These are phyloP conservation scores for Poecilus cupreus DNA, from an alignment of 2,888 invertebrate species.

Conservation along the genomic window DNA sequence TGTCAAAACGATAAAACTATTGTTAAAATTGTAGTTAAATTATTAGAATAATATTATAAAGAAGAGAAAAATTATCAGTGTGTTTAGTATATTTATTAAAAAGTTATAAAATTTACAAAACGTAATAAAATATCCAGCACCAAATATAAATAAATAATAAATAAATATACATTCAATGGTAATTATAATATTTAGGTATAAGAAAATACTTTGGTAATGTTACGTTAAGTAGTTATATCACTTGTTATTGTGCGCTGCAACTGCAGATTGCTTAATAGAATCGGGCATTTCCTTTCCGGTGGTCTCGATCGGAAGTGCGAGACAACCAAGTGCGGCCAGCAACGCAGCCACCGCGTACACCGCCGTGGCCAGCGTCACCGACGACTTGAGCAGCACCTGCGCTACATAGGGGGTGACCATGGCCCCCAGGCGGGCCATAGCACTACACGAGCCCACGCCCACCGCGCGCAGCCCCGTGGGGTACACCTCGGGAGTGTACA, in stretches of 20 bases:
- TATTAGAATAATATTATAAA: no score
- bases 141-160: neutral
- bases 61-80: no score
- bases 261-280: conserved; percentile 46
- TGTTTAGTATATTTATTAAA: no score
- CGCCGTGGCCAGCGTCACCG: conserved; percentile 82
- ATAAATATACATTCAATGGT: neutral
- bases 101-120: neutral
- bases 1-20: no score
- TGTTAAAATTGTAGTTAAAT: no score
- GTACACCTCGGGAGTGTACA: conserved; percentile 96
- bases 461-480: conserved; percentile 91
- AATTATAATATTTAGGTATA: conserved; percentile 23
- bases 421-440: conserved; percentile 92
- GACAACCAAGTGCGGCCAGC: conserved; percentile 83
- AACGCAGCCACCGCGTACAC: conserved; percentile 87
- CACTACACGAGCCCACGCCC: conserved; percentile 94
- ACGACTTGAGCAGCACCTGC: conserved; percentile 88
- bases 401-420: conserved; percentile 96
- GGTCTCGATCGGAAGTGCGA: conserved; percentile 91
- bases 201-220: conserved; percentile 50
- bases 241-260: conserved; percentile 42
- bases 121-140: conserved; percentile 47
- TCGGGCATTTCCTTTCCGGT: conserved; percentile 83
- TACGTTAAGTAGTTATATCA: neutral